Conservation (phyloP, 64 coral and sea anemone genomes). For the Hydrozoanthus tunicans region DNA sequence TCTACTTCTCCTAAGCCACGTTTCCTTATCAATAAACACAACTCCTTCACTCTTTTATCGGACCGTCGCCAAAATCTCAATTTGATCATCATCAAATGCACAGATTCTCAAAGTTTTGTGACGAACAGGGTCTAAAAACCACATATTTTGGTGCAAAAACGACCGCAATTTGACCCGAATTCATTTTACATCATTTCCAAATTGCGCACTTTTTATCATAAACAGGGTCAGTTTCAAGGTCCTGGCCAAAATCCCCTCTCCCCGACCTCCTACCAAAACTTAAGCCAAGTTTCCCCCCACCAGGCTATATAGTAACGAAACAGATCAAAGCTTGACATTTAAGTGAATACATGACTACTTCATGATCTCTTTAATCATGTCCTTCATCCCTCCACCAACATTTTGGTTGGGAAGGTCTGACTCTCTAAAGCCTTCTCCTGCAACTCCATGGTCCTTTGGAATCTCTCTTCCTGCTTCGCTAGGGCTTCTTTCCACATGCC, state of each 20-base stretch:
- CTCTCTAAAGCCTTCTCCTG: constrained; percentile 59
- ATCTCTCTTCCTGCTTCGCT: constrained; percentile 51
- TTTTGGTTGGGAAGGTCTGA: constrained; percentile 46
- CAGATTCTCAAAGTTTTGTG: constrained; percentile 43
- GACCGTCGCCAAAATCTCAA: background rate
- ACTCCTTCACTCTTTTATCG: constrained; percentile 4
- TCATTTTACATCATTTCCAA: constrained; percentile 47
- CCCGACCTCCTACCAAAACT: constrained; percentile 32
- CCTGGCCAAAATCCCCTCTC: constrained; percentile 4
- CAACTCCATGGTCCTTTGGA: constrained; percentile 43
- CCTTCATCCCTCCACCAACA: constrained; percentile 1
- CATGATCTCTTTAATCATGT: constrained; percentile 46
- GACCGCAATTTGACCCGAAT: constrained; percentile 36
- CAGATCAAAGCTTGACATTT: constrained; percentile 24
- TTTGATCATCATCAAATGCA: background rate
- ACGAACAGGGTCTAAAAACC: constrained; percentile 27
- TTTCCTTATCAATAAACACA: constrained; percentile 2
- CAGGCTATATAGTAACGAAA: constrained; percentile 39
- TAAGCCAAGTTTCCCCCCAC: constrained; percentile 34
- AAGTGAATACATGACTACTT: constrained; percentile 38
- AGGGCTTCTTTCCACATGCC: constrained; percentile 51
- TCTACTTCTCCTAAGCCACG: background rate
- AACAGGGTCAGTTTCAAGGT: constrained; percentile 36
- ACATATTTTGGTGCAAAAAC: constrained; percentile 43
- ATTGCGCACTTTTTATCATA: constrained; percentile 46